A percentile compares a stretch with the other conserved stretches of the same genome.
phyloP scores from a whole-genome alignment of 2,888 invertebrate species.

The Odontocerum albicorne region DNA sequence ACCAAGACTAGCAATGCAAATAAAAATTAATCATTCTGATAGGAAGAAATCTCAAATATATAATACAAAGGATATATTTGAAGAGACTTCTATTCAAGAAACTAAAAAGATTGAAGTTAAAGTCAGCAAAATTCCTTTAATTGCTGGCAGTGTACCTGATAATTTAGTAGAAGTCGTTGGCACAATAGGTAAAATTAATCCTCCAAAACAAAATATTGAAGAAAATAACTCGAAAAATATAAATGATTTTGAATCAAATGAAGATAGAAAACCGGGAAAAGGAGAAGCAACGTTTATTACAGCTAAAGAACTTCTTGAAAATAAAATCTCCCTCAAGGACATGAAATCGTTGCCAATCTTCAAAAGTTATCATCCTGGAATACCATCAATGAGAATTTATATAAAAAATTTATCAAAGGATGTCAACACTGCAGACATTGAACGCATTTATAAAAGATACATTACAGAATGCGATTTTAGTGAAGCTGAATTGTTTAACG shows the following conservation, averaged over 20 bases:
- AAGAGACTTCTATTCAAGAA: constrained; percentile 45
- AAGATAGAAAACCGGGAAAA: constrained; percentile 34
- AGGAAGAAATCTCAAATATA: constrained; percentile 26
- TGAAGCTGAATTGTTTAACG: constrained; percentile 59
- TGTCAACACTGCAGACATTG: constrained; percentile 73
- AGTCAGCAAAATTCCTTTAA: constrained; percentile 48
- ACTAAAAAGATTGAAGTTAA: constrained; percentile 52
- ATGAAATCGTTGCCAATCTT: constrained; percentile 76
- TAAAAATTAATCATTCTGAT: constrained; percentile 40
- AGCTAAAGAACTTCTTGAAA: constrained; percentile 64
- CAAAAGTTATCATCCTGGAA: constrained; percentile 83
- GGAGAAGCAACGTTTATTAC: constrained; percentile 55
- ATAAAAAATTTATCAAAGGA: constrained; percentile 88
- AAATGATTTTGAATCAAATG: constrained; percentile 1
- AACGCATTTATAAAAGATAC: constrained; percentile 74
- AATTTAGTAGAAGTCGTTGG: constrained; percentile 48
- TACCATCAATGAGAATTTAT: constrained; percentile 82
- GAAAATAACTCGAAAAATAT: neutral
- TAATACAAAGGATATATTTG: constrained; percentile 52
- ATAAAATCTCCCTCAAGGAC: constrained; percentile 71
- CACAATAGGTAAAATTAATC: constrained; percentile 49
- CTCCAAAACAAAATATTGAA: constrained; percentile 10
- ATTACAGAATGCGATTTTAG: constrained; percentile 47
- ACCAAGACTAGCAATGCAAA: constrained; percentile 40
- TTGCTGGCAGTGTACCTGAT: constrained; percentile 42